phyloP scores from a whole-genome alignment of 2,113 vertebrate species.

The Podarcis muralis region DNA sequence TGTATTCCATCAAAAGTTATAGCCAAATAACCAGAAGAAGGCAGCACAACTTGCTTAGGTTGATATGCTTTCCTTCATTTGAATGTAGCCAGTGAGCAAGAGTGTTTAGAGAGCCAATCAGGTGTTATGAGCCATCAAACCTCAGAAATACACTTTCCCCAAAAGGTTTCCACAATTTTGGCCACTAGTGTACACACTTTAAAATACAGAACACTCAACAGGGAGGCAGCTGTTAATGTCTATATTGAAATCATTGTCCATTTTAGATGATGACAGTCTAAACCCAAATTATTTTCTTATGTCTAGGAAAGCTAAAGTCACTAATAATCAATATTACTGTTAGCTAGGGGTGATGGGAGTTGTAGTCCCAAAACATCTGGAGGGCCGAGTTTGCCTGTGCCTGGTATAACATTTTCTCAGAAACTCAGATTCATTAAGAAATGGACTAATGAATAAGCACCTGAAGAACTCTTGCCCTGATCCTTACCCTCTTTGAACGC shows the following conservation, averaged over 20 bases:
- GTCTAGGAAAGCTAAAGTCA: background rate
- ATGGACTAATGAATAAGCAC: background rate
- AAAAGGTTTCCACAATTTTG: too few species aligned
- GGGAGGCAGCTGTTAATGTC: background rate
- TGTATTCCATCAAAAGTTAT: too few species aligned
- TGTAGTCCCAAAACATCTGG: too few species aligned
- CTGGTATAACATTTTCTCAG: background rate
- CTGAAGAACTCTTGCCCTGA: background rate
- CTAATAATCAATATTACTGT: background rate
- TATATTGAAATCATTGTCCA: background rate
- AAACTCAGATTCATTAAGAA: background rate
- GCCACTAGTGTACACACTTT: slow-evolving; percentile 12
- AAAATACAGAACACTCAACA: slow-evolving; percentile 13
- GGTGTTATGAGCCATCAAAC: too few species aligned
- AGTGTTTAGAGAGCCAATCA: too few species aligned
- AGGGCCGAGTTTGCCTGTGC: too few species aligned
- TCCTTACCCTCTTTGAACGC: background rate
- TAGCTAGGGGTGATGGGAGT: too few species aligned
- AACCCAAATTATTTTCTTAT: background rate
- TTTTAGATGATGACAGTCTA: background rate
- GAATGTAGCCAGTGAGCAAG: too few species aligned
- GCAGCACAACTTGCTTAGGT: too few species aligned
- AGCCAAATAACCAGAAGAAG: too few species aligned
- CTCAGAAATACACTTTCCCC: too few species aligned
- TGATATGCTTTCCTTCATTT: too few species aligned